Evolutionary conservation across 2,797 vertebrate genomes (phyloP).

Genomic region (Petrocephalus schoutedeni): DNA sequence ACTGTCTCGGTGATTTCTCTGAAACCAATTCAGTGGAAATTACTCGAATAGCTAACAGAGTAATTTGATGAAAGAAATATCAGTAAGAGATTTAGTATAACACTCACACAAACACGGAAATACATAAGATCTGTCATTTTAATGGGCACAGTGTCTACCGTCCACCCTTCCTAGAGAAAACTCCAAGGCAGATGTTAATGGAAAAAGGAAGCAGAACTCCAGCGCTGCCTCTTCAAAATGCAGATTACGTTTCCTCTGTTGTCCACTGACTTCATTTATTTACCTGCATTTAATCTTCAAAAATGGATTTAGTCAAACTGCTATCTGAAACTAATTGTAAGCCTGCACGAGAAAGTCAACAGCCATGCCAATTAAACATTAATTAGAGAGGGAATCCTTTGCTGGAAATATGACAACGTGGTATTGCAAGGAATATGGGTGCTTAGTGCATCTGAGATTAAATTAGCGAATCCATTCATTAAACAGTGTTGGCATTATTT

Average conservation of each 20-base stretch:
- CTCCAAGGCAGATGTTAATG: background rate
- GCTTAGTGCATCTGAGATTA: background rate
- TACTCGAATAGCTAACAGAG: background rate
- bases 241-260: background rate
- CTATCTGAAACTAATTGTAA: slow-evolving; percentile 62
- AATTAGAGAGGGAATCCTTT: background rate
- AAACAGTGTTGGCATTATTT: background rate
- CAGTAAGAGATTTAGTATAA: slow-evolving; percentile 1
- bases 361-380: slow-evolving; percentile 3
- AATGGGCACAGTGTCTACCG: background rate
- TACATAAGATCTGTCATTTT: background rate
- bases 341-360: slow-evolving; percentile 48
- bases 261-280: slow-evolving; percentile 4
- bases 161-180: background rate
- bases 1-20: background rate
- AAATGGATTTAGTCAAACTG: slow-evolving; percentile 29
- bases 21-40: background rate
- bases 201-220: background rate
- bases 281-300: slow-evolving; percentile 10
- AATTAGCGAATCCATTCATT: background rate
- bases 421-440: slow-evolving; percentile 10
- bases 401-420: slow-evolving; percentile 23
- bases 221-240: background rate
- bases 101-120: background rate
- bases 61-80: background rate